phyloP scores from a whole-genome alignment of 2,113 vertebrate genomes.

The Antechinus stuartii region DNA sequence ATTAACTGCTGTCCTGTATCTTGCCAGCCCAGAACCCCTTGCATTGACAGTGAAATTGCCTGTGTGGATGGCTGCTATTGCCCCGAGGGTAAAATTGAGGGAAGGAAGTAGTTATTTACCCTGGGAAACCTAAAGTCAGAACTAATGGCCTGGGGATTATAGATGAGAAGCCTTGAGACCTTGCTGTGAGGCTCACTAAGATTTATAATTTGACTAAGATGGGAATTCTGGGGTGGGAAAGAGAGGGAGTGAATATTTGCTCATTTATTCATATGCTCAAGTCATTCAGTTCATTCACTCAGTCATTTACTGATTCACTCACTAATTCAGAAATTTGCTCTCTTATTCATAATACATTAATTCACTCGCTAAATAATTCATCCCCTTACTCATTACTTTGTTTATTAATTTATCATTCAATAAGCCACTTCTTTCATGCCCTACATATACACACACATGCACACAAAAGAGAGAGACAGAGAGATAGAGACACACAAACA shows the following conservation, averaged over 20 bases:
- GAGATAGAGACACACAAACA: too few relatives aligned
- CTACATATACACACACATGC: neutral
- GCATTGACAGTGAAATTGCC: constrained; percentile 93
- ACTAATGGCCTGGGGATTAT: neutral
- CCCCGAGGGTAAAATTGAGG: constrained; percentile 86
- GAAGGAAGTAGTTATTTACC: neutral
- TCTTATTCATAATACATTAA: neutral
- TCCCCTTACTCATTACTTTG: neutral
- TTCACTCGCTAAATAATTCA: neutral
- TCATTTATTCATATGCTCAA: neutral
- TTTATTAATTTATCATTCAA: neutral
- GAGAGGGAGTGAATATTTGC: neutral
- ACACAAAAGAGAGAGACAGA: too few relatives aligned
- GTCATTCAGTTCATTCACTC: neutral
- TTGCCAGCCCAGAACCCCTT: constrained; percentile 88
- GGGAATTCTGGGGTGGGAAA: neutral
- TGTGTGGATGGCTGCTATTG: constrained; percentile 98
- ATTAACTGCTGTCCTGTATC: constrained; percentile 93
- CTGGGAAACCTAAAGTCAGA: neutral
- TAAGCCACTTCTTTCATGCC: neutral
- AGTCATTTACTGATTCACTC: neutral
- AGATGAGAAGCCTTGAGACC: neutral
- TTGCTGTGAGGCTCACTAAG: neutral
- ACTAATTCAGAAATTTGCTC: neutral
- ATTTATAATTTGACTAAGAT: neutral